Conservation (phyloP, 2,797 vertebrate genomes). For the Diglossa cyanea region DNA sequence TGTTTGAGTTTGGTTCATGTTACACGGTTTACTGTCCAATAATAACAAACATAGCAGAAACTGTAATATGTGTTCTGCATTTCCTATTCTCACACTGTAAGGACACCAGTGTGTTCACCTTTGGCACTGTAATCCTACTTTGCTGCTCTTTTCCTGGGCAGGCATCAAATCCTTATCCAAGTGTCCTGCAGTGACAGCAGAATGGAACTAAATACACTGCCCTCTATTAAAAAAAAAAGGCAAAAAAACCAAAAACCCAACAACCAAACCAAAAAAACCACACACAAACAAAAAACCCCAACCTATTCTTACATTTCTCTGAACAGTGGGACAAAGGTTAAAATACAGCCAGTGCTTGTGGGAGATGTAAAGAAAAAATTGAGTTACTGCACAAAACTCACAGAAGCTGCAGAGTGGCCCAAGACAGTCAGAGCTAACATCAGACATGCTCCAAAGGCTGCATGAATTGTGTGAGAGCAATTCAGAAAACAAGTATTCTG, state of each 20-base stretch:
- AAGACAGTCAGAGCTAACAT: background rate
- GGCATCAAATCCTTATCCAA: background rate
- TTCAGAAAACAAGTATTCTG: background rate
- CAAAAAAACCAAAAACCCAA: background rate
- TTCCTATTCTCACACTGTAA: background rate
- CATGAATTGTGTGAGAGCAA: background rate
- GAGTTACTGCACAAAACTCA: background rate
- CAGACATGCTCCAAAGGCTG: background rate
- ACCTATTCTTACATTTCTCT: background rate
- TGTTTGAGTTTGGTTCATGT: background rate
- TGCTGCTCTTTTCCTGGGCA: background rate
- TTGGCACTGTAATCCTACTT: background rate
- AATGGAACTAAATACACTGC: background rate
- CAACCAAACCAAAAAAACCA: background rate
- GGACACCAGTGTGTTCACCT: background rate
- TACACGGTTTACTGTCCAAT: background rate
- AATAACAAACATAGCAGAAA: background rate
- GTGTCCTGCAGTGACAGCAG: background rate
- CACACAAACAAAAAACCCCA: fast-evolving
- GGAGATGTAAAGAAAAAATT: background rate
- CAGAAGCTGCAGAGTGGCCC: background rate
- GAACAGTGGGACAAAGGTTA: background rate
- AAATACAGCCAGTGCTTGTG: background rate
- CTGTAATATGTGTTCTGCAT: background rate
- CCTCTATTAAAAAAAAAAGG: background rate